Evolutionary conservation across 2,888 invertebrate species (phyloP), one percentile per base, ranked within the genome.

Genomic region (Parnassius orleans): DNA sequence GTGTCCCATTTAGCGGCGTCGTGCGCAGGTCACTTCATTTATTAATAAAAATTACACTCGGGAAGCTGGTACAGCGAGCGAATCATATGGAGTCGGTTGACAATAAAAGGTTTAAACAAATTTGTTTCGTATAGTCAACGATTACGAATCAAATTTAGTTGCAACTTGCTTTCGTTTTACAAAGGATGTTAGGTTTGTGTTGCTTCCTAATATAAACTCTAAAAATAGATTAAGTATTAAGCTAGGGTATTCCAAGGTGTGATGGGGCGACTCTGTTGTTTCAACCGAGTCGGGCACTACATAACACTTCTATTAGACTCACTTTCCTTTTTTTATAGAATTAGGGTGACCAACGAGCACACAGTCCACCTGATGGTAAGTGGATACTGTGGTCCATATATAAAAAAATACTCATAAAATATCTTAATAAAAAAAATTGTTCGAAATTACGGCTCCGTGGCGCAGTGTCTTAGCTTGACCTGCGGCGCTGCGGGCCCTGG

Each of bases 21-120:
- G 74, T 70, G 83, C 84, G 82, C 85, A 83, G 80, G 82, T 83
- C 87, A 77, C 70, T 81, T 84, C 86, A 87, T 87, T 87, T 87
- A 75, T 81, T 84, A 89, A 89, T 87, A 84, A 86, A 86, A 86
- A 76, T 79, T 78, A 75, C 76, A 76, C 78, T 66, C 65, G 72
- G 81, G 79, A 83, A 78, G 78, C 74, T 63, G 65, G 63, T 59
- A 61, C 67, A 53, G 61, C 19, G 54, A 54, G 43, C 58, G 51
- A 41, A 54, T 54, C 54, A 51, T 54, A 55, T 54, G 48, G 41
- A 41, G 51, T 53, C 41, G 3, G 9, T 10, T 14, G 42, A 54
- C 12, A 48, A 24, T 11, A 12, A 15, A 33, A 19, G 5, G 33
- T 43, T 15, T 44, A 54, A 10, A 33, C 62, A 10, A 43, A 46